Conservation (phyloP, 2,797 vertebrate genomes). For the Pseudocheirus occidentalis region DNA sequence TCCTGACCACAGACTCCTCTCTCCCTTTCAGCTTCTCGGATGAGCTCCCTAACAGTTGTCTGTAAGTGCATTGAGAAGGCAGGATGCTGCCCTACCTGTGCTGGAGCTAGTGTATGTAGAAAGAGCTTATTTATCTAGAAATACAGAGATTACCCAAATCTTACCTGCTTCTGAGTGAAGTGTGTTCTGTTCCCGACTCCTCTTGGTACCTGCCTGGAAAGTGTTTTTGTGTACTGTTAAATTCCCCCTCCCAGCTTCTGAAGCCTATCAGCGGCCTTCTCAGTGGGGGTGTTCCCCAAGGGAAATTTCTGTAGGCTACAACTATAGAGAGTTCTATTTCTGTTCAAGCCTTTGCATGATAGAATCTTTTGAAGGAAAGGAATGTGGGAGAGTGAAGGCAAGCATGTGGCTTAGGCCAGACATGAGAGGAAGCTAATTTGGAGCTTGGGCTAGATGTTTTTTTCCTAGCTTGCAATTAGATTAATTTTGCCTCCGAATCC, state of each 20-base stretch:
- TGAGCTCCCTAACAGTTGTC: slow-evolving; percentile 92
- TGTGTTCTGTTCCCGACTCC: neutral
- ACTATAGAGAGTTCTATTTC: slow-evolving; percentile 71
- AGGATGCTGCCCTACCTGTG: slow-evolving; percentile 74
- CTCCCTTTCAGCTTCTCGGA: slow-evolving; percentile 96
- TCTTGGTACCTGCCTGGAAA: slow-evolving; percentile 24
- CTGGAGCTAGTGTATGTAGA: slow-evolving; percentile 32
- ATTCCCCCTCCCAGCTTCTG: slow-evolving; percentile 22
- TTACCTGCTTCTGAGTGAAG: slow-evolving; percentile 44
- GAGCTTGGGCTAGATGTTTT: neutral
- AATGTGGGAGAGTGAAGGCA: slow-evolving; percentile 57
- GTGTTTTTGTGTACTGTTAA: neutral
- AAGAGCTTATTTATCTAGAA: slow-evolving; percentile 27
- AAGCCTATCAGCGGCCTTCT: slow-evolving; percentile 38
- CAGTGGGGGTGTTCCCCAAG: slow-evolving; percentile 29
- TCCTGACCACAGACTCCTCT: slow-evolving; percentile 90
- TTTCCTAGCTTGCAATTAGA: neutral
- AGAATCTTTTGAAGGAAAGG: slow-evolving; percentile 65
- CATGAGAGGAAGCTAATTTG: slow-evolving; percentile 13
- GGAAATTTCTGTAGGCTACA: slow-evolving; percentile 63
- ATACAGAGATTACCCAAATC: neutral
- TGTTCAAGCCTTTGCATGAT: slow-evolving; percentile 61
- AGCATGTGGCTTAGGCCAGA: slow-evolving; percentile 44
- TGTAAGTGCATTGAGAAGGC: slow-evolving; percentile 90
- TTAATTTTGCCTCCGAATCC: neutral